Evolutionary conservation across 1,140 invertebrate species (phyloP).

Genomic region (Frieseomelitta varia): DNA sequence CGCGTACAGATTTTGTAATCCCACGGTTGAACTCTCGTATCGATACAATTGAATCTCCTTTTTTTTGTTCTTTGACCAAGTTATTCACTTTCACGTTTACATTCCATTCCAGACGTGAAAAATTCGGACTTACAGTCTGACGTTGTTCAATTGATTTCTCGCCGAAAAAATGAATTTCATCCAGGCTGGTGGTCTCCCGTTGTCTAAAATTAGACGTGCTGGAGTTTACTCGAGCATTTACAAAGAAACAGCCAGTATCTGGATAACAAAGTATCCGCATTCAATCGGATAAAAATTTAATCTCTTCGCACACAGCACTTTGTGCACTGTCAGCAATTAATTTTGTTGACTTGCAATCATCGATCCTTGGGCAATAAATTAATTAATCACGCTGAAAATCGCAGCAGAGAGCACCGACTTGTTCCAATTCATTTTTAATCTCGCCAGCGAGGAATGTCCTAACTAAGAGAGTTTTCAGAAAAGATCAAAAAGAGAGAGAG

Average conservation of each 20-base stretch:
- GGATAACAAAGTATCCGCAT: neutral
- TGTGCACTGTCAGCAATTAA: neutral
- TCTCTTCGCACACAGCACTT: too few relatives aligned
- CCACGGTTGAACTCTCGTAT: neutral
- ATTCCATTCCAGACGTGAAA: neutral
- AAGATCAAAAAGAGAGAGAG: neutral
- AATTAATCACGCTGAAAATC: neutral
- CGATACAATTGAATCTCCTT: neutral
- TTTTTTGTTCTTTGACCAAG: neutral
- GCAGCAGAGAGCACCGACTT: neutral
- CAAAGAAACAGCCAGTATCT: neutral
- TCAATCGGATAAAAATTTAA: neutral
- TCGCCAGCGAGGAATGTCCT: neutral
- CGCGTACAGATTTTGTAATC: constrained; percentile 8
- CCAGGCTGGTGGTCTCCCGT: neutral
- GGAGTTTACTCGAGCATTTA: neutral
- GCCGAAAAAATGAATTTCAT: neutral
- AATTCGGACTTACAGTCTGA: neutral
- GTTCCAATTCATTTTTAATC: neutral
- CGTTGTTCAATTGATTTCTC: neutral
- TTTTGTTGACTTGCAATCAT: neutral
- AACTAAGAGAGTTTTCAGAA: neutral
- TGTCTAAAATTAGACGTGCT: neutral
- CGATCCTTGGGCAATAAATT: neutral
- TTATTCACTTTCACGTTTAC: neutral